Conservation (phyloP, 2,113 vertebrate genomes). For the Gadus chalcogrammus region DNA sequence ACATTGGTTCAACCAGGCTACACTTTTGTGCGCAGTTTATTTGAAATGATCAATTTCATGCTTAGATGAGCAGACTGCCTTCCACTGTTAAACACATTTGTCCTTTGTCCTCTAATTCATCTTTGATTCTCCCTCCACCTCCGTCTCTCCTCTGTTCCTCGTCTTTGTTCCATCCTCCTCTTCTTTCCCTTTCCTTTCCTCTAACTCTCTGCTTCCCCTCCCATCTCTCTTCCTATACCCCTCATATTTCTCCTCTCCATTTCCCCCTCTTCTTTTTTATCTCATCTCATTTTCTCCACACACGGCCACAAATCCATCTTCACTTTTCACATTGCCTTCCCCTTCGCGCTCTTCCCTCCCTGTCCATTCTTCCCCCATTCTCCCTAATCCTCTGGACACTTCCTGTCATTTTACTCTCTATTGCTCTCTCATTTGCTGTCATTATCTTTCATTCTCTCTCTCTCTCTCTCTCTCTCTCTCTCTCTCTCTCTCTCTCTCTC, state of each 20-base stretch:
- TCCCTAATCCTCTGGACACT: background rate
- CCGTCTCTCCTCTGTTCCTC: background rate
- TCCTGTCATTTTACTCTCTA: background rate
- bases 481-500: too few species aligned
- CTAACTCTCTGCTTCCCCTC: background rate
- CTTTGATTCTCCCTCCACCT: constrained; percentile 17
- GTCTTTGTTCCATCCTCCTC: background rate
- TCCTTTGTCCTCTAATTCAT: constrained; percentile 51
- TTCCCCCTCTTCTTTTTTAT: constrained; percentile 11
- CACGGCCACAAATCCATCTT: too few species aligned
- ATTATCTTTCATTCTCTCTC: too few species aligned
- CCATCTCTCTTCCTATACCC: background rate
- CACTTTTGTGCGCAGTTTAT: constrained; percentile 28
- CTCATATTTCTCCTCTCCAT: constrained; percentile 6
- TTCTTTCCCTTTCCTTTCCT: constrained; percentile 7
- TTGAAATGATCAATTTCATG: constrained; percentile 45
- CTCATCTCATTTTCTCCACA: too few species aligned
- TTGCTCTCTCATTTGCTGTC: too few species aligned
- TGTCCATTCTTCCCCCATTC: background rate
- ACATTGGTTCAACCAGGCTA: constrained; percentile 33
- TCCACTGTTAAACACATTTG: constrained; percentile 52
- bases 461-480: too few species aligned
- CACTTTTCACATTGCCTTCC: background rate
- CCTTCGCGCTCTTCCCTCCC: background rate
- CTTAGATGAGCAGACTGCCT: constrained; percentile 60